A percentile compares a stretch with the other conserved stretches of the same genome.
phyloP scores from a whole-genome alignment of 2,797 vertebrate species.

The Lophotriccus pileatus region DNA sequence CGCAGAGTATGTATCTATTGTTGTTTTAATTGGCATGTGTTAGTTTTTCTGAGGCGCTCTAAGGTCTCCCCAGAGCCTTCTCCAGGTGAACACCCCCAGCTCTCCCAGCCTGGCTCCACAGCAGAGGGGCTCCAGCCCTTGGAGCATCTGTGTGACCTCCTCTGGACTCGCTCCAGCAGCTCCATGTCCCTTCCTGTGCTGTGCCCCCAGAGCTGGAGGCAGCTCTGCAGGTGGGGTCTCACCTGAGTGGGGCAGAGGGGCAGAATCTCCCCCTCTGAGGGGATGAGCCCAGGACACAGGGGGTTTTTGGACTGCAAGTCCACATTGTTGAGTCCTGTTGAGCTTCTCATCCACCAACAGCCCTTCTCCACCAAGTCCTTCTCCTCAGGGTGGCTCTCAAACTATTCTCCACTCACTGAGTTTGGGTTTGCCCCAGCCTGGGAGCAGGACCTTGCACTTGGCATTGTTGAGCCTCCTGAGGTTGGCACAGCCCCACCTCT shows the following conservation, averaged over 20 bases:
- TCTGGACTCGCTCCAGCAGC: neutral
- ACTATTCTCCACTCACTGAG: neutral
- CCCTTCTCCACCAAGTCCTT: neutral
- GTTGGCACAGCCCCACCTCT: neutral
- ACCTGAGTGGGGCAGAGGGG: neutral
- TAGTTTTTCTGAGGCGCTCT: neutral
- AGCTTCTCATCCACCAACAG: neutral
- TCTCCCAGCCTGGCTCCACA: neutral
- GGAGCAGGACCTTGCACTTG: neutral
- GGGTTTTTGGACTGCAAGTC: neutral
- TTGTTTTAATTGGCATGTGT: neutral
- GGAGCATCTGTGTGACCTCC: neutral
- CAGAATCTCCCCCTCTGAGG: too few relatives aligned
- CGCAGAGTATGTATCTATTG: neutral
- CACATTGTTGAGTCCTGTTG: neutral
- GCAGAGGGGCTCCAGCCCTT: neutral
- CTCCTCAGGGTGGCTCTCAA: neutral
- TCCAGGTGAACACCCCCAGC: neutral
- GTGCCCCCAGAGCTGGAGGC: neutral
- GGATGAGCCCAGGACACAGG: neutral
- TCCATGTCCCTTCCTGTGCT: neutral
- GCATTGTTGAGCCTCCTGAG: neutral
- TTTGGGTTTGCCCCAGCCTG: neutral
- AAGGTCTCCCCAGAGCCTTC: neutral
- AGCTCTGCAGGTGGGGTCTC: neutral